These are phyloP conservation scores for Heteromyza rotundicornis DNA, from an alignment of 2,888 invertebrate species.

Conservation along the genomic window DNA sequence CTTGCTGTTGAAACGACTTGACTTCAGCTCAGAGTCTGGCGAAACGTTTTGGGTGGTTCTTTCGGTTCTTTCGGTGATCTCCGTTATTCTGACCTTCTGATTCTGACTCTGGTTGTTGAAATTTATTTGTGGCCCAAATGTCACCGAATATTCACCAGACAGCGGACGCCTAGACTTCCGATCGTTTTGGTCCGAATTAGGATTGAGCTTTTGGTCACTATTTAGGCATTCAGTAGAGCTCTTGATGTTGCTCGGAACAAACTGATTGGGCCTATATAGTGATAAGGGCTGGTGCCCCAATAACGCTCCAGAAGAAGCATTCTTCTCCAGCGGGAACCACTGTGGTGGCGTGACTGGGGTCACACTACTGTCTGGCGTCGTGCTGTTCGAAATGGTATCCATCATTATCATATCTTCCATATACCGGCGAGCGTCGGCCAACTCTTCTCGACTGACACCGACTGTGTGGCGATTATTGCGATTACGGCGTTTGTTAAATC, in stretches of 20 bases:
- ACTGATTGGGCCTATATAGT: constrained; percentile 57
- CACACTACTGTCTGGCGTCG: constrained; percentile 42
- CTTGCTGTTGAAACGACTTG: constrained; percentile 64
- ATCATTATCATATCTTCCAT: constrained; percentile 70
- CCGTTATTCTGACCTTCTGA: constrained; percentile 33
- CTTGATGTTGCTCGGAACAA: constrained; percentile 46
- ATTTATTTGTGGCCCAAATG: constrained; percentile 35
- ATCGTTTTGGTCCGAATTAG: constrained; percentile 8
- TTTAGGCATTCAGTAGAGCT: constrained; percentile 27
- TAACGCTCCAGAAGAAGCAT: constrained; percentile 64
- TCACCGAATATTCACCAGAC: constrained; percentile 52
- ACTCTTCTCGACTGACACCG: constrained; percentile 81
- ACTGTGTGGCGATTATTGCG: constrained; percentile 80
- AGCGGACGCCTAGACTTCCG: constrained; percentile 44
- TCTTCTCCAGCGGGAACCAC: constrained; percentile 58
- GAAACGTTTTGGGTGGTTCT: not conserved
- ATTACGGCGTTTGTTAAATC: constrained; percentile 67
- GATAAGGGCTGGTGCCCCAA: constrained; percentile 24
- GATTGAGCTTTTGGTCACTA: not conserved
- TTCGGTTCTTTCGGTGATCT: constrained; percentile 18
- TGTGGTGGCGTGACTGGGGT: constrained; percentile 44
- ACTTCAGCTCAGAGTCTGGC: constrained; percentile 29
- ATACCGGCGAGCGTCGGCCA: constrained; percentile 78
- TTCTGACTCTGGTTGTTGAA: constrained; percentile 17
- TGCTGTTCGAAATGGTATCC: constrained; percentile 52